These are phyloP conservation scores for Calidris pugnax DNA, from an alignment of 2,113 vertebrate genomes.

Conservation along the genomic window DNA sequence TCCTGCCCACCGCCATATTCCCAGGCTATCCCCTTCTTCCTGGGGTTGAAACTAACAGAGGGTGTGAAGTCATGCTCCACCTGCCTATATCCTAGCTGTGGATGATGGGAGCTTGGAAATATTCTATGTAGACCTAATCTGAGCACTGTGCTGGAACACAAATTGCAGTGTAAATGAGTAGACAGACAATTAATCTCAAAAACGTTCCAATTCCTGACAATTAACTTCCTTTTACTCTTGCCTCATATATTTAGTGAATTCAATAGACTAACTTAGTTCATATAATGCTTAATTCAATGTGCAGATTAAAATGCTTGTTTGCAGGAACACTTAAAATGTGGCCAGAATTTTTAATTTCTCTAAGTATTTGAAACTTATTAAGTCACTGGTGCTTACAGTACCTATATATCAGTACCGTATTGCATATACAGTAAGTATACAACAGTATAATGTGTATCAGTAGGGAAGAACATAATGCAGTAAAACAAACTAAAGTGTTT, in stretches of 20 bases:
- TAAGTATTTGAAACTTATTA: neutral
- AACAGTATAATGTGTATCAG: neutral
- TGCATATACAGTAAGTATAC: neutral
- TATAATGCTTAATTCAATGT: neutral
- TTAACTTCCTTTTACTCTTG: neutral
- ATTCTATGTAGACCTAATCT: neutral
- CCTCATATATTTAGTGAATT: neutral
- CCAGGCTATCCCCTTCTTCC: neutral
- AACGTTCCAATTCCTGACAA: neutral
- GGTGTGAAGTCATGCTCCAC: neutral
- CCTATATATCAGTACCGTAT: neutral
- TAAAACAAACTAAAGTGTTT: neutral
- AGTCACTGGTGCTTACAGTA: neutral
- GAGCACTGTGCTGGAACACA: neutral
- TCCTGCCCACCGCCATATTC: neutral
- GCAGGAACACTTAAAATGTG: neutral
- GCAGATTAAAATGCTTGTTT: neutral
- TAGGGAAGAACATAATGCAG: neutral
- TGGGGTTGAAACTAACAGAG: neutral
- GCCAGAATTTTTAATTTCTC: neutral
- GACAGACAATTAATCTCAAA: neutral
- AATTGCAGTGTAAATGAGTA: neutral
- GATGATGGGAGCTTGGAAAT: neutral
- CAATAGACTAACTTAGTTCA: neutral
- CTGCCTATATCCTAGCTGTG: neutral